These are phyloP conservation scores for Euura saliciscinereae DNA, from an alignment of 1,140 invertebrate species.

Conservation along the genomic window DNA sequence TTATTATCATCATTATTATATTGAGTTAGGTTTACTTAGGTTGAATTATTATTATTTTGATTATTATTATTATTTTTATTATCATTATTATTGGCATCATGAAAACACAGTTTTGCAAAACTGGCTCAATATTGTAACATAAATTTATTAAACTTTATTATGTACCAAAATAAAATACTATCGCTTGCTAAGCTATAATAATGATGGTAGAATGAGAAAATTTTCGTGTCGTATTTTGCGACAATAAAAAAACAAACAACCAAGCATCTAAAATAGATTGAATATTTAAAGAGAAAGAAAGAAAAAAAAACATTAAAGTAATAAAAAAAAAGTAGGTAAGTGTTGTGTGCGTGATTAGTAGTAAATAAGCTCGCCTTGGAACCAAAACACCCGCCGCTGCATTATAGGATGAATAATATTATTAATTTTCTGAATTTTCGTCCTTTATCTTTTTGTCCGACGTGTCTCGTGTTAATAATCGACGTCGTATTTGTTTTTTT, in stretches of 20 bases:
- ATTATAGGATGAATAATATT: not conserved
- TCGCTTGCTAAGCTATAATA: constrained; percentile 50
- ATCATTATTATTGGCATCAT: constrained; percentile 15
- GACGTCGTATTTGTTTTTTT: too few species aligned
- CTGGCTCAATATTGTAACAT: constrained; percentile 58
- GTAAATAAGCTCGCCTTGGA: constrained; percentile 1
- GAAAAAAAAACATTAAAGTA: too few species aligned
- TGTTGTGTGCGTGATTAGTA: constrained; percentile 7
- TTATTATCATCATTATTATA: constrained; percentile 32
- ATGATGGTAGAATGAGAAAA: not conserved
- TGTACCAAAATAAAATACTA: constrained; percentile 58
- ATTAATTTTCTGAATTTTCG: not conserved
- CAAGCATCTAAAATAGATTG: not conserved
- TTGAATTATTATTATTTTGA: constrained; percentile 45
- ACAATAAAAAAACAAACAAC: not conserved
- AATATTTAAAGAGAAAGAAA: not conserved
- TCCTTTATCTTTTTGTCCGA: not conserved
- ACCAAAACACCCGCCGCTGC: constrained; percentile 6
- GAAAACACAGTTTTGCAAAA: constrained; percentile 47
- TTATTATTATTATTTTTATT: constrained; percentile 46
- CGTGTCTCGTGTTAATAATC: not conserved
- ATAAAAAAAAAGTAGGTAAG: not conserved
- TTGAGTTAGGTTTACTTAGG: constrained; percentile 20
- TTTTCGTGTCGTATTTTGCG: not conserved
- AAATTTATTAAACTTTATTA: constrained; percentile 49